These are phyloP conservation scores for Columba livia DNA, from an alignment of 2,113 vertebrate species.

Conservation along the genomic window DNA sequence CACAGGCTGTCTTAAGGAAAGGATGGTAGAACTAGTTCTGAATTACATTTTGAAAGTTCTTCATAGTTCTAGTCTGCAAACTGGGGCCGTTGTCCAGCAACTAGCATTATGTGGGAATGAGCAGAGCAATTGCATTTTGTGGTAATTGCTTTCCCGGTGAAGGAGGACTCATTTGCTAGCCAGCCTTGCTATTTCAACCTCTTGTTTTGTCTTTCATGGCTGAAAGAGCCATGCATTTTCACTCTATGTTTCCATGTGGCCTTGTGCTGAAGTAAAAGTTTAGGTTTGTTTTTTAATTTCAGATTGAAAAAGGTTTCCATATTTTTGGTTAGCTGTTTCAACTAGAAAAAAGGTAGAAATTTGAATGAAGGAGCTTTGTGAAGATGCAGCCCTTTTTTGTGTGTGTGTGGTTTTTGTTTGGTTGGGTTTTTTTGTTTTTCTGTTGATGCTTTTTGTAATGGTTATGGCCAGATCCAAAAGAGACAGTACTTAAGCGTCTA, in stretches of 20 bases:
- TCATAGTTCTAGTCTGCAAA: background rate
- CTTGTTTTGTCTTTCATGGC: background rate
- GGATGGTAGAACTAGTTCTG: background rate
- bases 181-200: background rate
- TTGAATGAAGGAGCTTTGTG: background rate
- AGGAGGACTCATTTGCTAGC: background rate
- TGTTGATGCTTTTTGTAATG: background rate
- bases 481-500: background rate
- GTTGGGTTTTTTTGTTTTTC: background rate
- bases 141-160: background rate
- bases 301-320: background rate
- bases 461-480: background rate
- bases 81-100: rapidly evolving
- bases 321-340: background rate
- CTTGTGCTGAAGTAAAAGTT: background rate
- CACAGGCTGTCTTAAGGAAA: background rate
- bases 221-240: background rate
- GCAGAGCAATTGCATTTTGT: background rate
- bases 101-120: background rate
- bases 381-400: background rate
- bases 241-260: background rate
- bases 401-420: background rate
- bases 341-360: background rate
- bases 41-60: background rate
- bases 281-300: background rate